These are phyloP conservation scores for Guaruba guarouba DNA, from an alignment of 2,113 vertebrate species.

Conservation along the genomic window DNA sequence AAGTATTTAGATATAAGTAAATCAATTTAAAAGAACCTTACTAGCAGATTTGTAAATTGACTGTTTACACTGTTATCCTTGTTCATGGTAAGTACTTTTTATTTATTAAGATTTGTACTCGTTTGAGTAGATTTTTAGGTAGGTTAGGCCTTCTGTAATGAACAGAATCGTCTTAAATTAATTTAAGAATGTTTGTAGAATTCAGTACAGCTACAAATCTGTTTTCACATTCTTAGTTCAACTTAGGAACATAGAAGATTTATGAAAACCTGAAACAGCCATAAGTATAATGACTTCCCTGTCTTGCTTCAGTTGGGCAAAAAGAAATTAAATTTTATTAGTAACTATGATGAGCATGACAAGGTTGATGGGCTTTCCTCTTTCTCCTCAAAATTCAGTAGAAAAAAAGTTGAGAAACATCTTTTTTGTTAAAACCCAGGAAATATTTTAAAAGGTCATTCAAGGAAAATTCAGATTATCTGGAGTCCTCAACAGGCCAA, in stretches of 20 bases:
- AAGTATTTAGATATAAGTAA: background rate
- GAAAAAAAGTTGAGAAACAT: background rate
- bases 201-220: background rate
- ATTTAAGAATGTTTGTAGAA: background rate
- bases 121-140: background rate
- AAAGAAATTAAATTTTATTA: background rate
- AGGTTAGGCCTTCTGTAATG: background rate
- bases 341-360: background rate
- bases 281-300: background rate
- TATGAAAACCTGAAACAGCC: background rate
- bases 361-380: background rate
- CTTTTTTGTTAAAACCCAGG: background rate
- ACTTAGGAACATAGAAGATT: background rate
- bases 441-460: background rate
- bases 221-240: background rate
- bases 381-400: background rate
- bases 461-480: background rate
- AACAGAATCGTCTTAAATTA: background rate
- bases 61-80: background rate
- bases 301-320: background rate
- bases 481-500: background rate
- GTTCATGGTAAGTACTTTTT: background rate
- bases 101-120: background rate
- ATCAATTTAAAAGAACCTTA: background rate
- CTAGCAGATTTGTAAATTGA: background rate